Conservation (phyloP, 2,113 vertebrate genomes). For the Mola mola region DNA sequence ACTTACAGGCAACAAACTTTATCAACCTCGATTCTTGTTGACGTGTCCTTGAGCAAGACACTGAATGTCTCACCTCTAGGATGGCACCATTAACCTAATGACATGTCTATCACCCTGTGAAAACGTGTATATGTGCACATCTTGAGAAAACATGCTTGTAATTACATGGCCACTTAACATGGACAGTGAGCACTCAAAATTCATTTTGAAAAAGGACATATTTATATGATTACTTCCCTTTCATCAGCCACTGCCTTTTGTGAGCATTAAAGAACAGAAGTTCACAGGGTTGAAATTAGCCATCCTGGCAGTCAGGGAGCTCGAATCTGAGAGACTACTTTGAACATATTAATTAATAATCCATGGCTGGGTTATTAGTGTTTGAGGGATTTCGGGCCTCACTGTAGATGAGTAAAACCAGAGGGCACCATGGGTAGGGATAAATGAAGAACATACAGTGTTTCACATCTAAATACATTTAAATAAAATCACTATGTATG, state of each 20-base stretch:
- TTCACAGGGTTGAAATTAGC: slow-evolving; percentile 65
- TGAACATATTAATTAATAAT: slow-evolving; percentile 76
- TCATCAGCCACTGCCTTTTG: slow-evolving; percentile 45
- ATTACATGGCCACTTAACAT: slow-evolving; percentile 48
- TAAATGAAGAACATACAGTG: slow-evolving; percentile 39
- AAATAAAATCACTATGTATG: slow-evolving; percentile 44
- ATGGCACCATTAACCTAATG: slow-evolving; percentile 56
- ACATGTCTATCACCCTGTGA: slow-evolving; percentile 34
- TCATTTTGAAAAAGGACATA: slow-evolving; percentile 11
- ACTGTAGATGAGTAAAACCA: slow-evolving; percentile 60
- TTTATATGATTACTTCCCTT: slow-evolving; percentile 45
- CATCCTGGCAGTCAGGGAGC: slow-evolving; percentile 49
- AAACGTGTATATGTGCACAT: slow-evolving; percentile 33
- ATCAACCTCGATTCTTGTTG: neutral
- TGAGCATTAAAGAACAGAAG: slow-evolving; percentile 59
- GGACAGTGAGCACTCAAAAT: slow-evolving; percentile 30
- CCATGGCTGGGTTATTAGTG: slow-evolving; percentile 68
- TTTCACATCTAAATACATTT: slow-evolving; percentile 46
- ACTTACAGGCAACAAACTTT: too few relatives aligned
- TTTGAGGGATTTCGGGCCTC: slow-evolving; percentile 53
- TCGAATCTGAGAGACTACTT: slow-evolving; percentile 59
- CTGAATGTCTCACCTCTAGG: slow-evolving; percentile 26
- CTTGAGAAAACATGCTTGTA: slow-evolving; percentile 44
- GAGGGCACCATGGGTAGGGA: slow-evolving; percentile 58
- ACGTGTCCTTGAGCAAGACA: slow-evolving; percentile 54